A percentile compares a stretch with the other conserved stretches of the same genome.
These are phyloP conservation scores for Zapus hudsonius DNA, from an alignment of 2,113 vertebrate species.

Conservation along the genomic window DNA sequence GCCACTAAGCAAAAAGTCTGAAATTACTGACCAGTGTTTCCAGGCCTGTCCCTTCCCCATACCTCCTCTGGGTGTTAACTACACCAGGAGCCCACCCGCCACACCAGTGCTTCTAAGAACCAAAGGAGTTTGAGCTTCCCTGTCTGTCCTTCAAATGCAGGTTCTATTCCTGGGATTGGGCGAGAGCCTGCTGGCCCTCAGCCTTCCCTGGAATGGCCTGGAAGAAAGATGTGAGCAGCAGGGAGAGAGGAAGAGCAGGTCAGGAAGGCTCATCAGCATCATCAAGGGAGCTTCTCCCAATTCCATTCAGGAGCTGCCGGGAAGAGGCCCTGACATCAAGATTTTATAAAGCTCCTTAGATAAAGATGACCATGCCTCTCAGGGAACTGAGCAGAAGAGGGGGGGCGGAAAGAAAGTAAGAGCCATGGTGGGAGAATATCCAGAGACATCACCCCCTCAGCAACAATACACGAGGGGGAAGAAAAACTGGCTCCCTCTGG, in stretches of 20 bases:
- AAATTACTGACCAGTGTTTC: constrained; percentile 15
- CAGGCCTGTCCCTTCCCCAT: not conserved
- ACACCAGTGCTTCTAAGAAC: not conserved
- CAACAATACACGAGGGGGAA: too few relatives aligned
- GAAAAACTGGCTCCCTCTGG: too few relatives aligned
- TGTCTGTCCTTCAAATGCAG: not conserved
- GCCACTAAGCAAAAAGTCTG: constrained; percentile 30
- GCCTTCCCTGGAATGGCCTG: not conserved
- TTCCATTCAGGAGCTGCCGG: not conserved
- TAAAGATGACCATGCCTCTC: not conserved
- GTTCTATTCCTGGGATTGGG: not conserved
- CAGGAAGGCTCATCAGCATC: not conserved
- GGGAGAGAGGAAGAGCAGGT: not conserved
- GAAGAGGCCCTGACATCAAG: not conserved
- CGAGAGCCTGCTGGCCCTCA: not conserved
- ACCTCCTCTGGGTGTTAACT: not conserved
- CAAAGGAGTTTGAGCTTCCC: not conserved
- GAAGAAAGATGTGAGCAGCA: not conserved
- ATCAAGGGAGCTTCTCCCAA: not conserved
- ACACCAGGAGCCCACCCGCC: not conserved
- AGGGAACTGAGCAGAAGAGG: too few relatives aligned
- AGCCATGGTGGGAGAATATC: too few relatives aligned
- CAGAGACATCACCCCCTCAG: too few relatives aligned
- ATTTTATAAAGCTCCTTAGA: not conserved
- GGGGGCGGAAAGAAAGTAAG: too few relatives aligned